Evolutionary conservation across 2,797 vertebrate genomes (phyloP), one percentile per base, ranked within the genome.

Genomic region (Fringilla coelebs): DNA sequence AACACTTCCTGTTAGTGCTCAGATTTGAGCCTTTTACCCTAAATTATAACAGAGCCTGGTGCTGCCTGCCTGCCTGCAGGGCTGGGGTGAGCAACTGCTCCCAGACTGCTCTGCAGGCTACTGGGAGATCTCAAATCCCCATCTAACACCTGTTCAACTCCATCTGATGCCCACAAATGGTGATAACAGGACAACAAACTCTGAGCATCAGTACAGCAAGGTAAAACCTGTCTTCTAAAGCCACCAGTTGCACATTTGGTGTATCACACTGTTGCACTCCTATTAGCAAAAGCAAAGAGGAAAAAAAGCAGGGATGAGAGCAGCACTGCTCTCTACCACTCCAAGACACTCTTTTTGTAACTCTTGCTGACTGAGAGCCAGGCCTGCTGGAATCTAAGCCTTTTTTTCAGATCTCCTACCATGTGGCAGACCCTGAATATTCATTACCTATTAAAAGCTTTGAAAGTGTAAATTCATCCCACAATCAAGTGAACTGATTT

Each of bases 351-450:
- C 62, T 36, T 60, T 11, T 10, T 78, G 16, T 51, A 75, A 45
- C n/a, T 26, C 34, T 40, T 40, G 40, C 80, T 19, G 41, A 95
- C 66, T n/a, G 68, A 94, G 32, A 93, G 51, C 86, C 84, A 75
- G 58, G 71, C 78, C 87, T 78, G 32, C 4, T 60, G n/a, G 45
- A 90, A 79, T 24, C 20, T 57, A 83, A 94, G 63, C 52, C 54
- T 58, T 79, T 6, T 0, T 83, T 94, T 96, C 66, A 85, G 45
- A 77, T 71, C 73, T 88, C 86, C 72, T 61, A 78, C 82, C 78
- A 75, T 84, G 91, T 88, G 94, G 81, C 16, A 95, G 94, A 95
- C 78, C 67, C 67, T 94, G 94, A 95, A 97, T 96, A 96, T 96
- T 97, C 93, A 96, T 95, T 74, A 76, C 52, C 60, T 84, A 88